Percentiles rank a stretch among this genome's conserved stretches.
Conservation (phyloP, 2,888 invertebrate species). For the Leptinotarsa juncta region DNA sequence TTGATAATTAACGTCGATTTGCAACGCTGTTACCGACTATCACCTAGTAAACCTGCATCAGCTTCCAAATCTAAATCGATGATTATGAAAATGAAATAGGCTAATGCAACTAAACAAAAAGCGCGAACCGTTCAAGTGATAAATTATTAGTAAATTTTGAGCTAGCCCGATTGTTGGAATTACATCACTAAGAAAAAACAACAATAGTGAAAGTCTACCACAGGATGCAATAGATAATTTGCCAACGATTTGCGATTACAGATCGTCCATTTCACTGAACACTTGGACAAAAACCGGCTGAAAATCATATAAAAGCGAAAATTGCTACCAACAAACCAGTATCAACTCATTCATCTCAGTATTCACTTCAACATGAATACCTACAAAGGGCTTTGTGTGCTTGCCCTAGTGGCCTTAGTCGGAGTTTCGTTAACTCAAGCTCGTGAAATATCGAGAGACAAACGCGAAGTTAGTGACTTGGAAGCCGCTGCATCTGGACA, state of each 20-base stretch:
- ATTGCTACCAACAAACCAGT: slow-evolving; percentile 52
- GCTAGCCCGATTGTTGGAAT: slow-evolving; percentile 43
- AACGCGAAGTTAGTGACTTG: slow-evolving; percentile 68
- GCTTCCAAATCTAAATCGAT: slow-evolving; percentile 9
- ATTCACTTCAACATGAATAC: slow-evolving; percentile 57
- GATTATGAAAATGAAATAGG: slow-evolving; percentile 41
- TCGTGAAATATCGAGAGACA: slow-evolving; percentile 68
- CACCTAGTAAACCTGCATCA: not conserved
- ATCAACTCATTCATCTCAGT: slow-evolving; percentile 48
- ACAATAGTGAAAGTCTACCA: slow-evolving; percentile 60
- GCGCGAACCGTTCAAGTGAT: slow-evolving; percentile 37
- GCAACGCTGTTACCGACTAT: not conserved
- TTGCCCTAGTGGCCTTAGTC: slow-evolving; percentile 69
- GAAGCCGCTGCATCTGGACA: slow-evolving; percentile 69
- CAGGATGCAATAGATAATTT: slow-evolving; percentile 62
- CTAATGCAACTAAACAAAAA: slow-evolving; percentile 43
- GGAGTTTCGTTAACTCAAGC: slow-evolving; percentile 65
- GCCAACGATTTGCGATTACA: slow-evolving; percentile 57
- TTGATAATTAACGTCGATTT: slow-evolving; percentile 6
- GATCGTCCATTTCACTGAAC: slow-evolving; percentile 56
- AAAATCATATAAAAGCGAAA: slow-evolving; percentile 57
- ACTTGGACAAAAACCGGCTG: slow-evolving; percentile 51
- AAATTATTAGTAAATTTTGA: slow-evolving; percentile 43
- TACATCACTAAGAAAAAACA: slow-evolving; percentile 53
- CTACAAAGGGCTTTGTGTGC: slow-evolving; percentile 80